phyloP scores from a whole-genome alignment of 2,888 invertebrate species.

The Leucophenga maculata region DNA sequence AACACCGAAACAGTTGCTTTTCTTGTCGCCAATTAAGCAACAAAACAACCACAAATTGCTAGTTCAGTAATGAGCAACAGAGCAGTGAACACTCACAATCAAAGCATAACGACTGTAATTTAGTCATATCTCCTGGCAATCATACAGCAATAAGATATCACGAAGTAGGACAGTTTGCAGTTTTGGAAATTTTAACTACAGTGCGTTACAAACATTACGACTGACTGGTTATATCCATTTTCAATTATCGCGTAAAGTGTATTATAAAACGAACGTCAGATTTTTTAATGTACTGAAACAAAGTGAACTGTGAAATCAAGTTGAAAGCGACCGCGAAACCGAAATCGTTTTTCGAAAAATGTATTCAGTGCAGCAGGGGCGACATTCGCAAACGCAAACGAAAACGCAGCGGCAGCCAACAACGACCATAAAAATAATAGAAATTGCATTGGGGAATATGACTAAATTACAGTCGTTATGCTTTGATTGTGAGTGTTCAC shows the following conservation, averaged over 20 bases:
- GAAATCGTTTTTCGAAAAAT: slow-evolving; percentile 63
- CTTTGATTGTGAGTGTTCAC: no score
- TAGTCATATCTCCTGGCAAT: slow-evolving; percentile 37
- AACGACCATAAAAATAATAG: slow-evolving; percentile 7
- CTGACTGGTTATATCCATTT: background rate
- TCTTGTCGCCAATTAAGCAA: no score
- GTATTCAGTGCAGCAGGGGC: slow-evolving; percentile 67
- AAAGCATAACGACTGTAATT: no score
- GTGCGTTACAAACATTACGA: no score
- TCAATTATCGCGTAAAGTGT: slow-evolving; percentile 24
- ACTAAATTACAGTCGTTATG: no score
- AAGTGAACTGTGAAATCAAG: background rate
- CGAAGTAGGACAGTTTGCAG: no score
- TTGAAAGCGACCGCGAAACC: slow-evolving; percentile 38
- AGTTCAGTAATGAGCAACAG: no score
- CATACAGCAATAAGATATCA: no score
- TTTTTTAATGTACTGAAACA: background rate
- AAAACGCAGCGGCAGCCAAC: slow-evolving; percentile 51
- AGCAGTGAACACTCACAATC: no score
- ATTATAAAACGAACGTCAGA: slow-evolving; percentile 1
- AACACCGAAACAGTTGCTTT: no score
- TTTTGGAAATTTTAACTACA: no score
- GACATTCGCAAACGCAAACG: slow-evolving; percentile 62
- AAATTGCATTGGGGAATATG: background rate
- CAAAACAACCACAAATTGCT: no score